Base-by-base conservation (phyloP, 2,888 invertebrate species). In the Oxycera nigricornis region DNA sequence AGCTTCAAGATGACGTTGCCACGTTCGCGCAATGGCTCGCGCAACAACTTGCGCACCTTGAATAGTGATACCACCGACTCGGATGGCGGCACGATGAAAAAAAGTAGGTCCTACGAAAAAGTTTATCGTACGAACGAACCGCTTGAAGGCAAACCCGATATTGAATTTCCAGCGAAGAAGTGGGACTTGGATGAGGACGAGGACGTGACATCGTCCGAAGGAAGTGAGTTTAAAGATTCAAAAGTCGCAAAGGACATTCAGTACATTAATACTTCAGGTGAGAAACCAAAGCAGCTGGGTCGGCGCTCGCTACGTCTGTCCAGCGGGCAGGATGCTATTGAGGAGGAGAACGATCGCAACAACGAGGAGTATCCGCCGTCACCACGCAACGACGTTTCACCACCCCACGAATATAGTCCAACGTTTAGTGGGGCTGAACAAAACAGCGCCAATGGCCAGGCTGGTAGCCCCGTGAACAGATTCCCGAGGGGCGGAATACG, bases 61-160 rank as follows among this genome's bases (percentile, higher is more conserved):
- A 87, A 87, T 28, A 88, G 88, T 75, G 72, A 59, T n/a, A 26
- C 72, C n/a, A 72, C 72, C 28, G 72, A 59, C 14, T 61, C 72
- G 17, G 72, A 72, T 6, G 50, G 28, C 77, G 88, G 88, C 77
- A 86, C 88, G 59, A 77, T 85, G 76, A 91, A 90, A 85, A 92
- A 91, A 83, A 89, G 90, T 79, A 88, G 91, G 78, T 90, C 88
- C 79, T 95, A 94, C 83, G 95, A 95, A 82, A 91, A 90, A 84
- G 90, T 91, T 70, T 96, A 96, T 84, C 89, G 91, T 78, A 96
- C 95, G 9, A 88, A 94, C 82, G 95, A 96, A 86, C 95, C 95
- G 70, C 85, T 95, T 78, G 85, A 86, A 75, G 87, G 87, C 72
- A 89, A 90, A 81, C 94, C 95, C 50, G 88, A 91, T 77, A 88